phyloP scores from a whole-genome alignment of 1,140 invertebrate genomes.

The Plectrocnemia conspersa region DNA sequence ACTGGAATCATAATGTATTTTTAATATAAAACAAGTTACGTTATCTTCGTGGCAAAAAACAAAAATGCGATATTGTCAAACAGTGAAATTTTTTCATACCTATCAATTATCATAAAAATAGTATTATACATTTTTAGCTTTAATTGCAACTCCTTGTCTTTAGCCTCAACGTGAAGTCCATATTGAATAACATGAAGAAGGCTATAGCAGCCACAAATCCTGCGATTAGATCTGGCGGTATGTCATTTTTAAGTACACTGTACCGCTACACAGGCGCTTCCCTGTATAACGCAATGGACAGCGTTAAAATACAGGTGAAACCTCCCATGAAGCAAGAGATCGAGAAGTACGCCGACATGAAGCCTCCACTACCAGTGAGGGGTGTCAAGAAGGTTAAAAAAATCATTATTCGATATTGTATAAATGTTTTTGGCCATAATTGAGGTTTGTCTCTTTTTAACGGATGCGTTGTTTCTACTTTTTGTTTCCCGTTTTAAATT shows the following conservation, averaged over 20 bases:
- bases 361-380: constrained; percentile 65
- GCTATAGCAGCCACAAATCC: constrained; percentile 80
- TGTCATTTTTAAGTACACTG: constrained; percentile 62
- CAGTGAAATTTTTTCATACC: too few relatives aligned
- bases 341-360: constrained; percentile 71
- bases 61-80: too few relatives aligned
- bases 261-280: constrained; percentile 78
- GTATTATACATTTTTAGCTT: constrained; percentile 20
- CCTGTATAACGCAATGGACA: constrained; percentile 75
- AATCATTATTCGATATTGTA: too few relatives aligned
- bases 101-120: constrained; percentile 8
- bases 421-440: too few relatives aligned
- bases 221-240: constrained; percentile 68
- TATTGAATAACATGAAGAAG: constrained; percentile 79
- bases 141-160: too few relatives aligned
- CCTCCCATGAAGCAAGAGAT: constrained; percentile 85
- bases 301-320: constrained; percentile 78
- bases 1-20: too few relatives aligned
- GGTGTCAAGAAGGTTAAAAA: constrained; percentile 42
- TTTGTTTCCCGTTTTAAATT: constrained; percentile 18
- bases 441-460: constrained; percentile 9
- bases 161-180: constrained; percentile 71
- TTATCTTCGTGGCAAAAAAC: too few relatives aligned
- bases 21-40: too few relatives aligned
- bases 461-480: neutral